Percentiles rank a stretch among this genome's conserved stretches.
Evolutionary conservation across 2,797 vertebrate genomes (phyloP).

Genomic region (Acanthopagrus latus): DNA sequence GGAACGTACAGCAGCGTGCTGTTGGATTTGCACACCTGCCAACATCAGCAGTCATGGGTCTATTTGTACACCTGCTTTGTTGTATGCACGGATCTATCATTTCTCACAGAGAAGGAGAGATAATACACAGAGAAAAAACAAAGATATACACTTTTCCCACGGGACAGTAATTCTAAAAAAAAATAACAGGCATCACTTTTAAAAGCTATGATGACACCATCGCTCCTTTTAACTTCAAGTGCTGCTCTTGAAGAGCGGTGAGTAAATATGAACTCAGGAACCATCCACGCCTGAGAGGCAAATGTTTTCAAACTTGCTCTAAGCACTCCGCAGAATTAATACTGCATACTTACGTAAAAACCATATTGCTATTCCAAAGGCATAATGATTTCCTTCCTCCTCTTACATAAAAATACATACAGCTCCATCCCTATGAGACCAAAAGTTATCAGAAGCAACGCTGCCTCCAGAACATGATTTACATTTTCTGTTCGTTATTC

Average conservation of each 20-base stretch:
- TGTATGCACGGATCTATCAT: conserved; percentile 29
- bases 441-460: conserved; percentile 61
- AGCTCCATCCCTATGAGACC: conserved; percentile 52
- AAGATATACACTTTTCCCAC: conserved; percentile 8
- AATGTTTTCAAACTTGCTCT: conserved; percentile 20
- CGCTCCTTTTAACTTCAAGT: neutral
- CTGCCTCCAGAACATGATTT: conserved; percentile 67
- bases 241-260: conserved; percentile 1
- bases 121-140: conserved; percentile 31
- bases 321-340: conserved; percentile 26
- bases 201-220: neutral
- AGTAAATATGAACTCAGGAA: conserved; percentile 24
- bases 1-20: neutral
- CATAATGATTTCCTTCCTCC: conserved; percentile 35
- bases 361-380: conserved; percentile 55
- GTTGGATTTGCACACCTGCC: neutral
- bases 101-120: conserved; percentile 13
- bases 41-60: conserved; percentile 35
- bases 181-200: conserved; percentile 8
- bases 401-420: conserved; percentile 53
- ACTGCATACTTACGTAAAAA: conserved; percentile 30
- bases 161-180: conserved; percentile 7
- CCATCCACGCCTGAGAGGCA: conserved; percentile 3
- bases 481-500: conserved; percentile 69
- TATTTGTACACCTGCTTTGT: conserved; percentile 50